These are phyloP conservation scores for Copidosoma floridanum DNA, from an alignment of 1,140 invertebrate species.

Conservation along the genomic window DNA sequence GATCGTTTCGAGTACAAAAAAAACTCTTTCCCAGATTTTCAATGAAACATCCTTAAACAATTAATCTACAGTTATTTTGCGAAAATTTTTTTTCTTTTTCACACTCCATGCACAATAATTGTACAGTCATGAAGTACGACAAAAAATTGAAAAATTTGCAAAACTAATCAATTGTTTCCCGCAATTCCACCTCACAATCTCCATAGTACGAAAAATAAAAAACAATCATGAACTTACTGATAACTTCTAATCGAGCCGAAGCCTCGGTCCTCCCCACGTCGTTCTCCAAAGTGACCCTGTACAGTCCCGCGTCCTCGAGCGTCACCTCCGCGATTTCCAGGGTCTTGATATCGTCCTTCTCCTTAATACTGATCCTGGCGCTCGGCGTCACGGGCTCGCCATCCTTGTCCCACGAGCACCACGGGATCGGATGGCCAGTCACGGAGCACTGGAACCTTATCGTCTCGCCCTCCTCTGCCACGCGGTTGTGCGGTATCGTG, in stretches of 20 bases:
- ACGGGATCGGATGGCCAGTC: constrained; percentile 72
- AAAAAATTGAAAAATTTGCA: too few relatives aligned
- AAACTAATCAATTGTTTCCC: too few relatives aligned
- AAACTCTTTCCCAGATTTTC: too few relatives aligned
- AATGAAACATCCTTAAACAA: too few relatives aligned
- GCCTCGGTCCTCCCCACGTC: constrained; percentile 79
- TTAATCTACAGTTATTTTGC: too few relatives aligned
- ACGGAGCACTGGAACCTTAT: constrained; percentile 78
- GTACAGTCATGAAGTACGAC: too few relatives aligned
- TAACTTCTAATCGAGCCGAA: constrained; percentile 76
- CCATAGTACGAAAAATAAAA: too few relatives aligned
- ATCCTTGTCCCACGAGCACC: constrained; percentile 80
- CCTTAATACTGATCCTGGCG: constrained; percentile 67
- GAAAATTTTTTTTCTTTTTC: too few relatives aligned
- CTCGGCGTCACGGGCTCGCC: constrained; percentile 64
- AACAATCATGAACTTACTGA: constrained; percentile 63
- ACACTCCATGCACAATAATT: too few relatives aligned
- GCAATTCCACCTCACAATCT: too few relatives aligned
- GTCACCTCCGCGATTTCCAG: constrained; percentile 77
- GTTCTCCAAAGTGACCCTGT: constrained; percentile 78
- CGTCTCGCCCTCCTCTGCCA: constrained; percentile 79
- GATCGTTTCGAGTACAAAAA: constrained; percentile 24
- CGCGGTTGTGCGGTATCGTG: constrained; percentile 80
- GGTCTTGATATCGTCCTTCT: constrained; percentile 72
- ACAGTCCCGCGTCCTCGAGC: constrained; percentile 76